Evolutionary conservation across 2,797 vertebrate genomes (phyloP).

Genomic region (Bovichtus variegatus): DNA sequence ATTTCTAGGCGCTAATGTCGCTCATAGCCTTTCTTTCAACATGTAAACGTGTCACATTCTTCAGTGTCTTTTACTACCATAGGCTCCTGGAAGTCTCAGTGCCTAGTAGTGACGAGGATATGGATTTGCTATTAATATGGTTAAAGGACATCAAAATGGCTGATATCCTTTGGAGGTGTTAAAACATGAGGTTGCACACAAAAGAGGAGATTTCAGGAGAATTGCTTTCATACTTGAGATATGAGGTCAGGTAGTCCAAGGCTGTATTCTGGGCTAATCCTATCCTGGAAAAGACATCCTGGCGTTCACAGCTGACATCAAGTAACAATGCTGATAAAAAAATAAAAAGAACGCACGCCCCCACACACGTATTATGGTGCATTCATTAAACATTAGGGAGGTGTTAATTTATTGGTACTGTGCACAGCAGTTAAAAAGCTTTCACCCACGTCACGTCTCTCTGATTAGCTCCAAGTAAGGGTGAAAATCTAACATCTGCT

Average conservation of each 20-base stretch:
- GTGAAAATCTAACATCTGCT: conserved; percentile 48
- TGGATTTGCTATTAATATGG: conserved; percentile 31
- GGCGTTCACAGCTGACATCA: conserved; percentile 26
- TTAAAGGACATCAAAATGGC: conserved; percentile 16
- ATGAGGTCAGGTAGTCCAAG: conserved; percentile 19
- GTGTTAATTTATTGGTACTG: conserved; percentile 46
- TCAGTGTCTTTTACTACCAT: background rate
- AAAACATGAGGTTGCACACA: background rate
- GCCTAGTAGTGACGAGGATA: background rate
- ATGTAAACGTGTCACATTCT: background rate
- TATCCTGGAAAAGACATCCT: background rate
- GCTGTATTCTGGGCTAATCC: conserved; percentile 17
- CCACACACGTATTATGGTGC: conserved; percentile 11
- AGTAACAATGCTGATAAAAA: conserved; percentile 8
- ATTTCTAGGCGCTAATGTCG: background rate
- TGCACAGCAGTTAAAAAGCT: conserved; percentile 46
- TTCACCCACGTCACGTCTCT: conserved; percentile 47
- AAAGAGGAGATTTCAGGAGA: conserved; percentile 2
- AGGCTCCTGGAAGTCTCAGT: background rate
- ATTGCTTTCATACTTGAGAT: background rate
- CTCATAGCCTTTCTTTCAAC: background rate
- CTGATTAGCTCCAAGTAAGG: conserved; percentile 41
- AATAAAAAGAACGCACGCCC: background rate
- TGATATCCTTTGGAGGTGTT: conserved; percentile 16
- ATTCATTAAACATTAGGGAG: conserved; percentile 41